These are phyloP conservation scores for Dicaeum eximium DNA, from an alignment of 2,113 vertebrate genomes.

Conservation along the genomic window DNA sequence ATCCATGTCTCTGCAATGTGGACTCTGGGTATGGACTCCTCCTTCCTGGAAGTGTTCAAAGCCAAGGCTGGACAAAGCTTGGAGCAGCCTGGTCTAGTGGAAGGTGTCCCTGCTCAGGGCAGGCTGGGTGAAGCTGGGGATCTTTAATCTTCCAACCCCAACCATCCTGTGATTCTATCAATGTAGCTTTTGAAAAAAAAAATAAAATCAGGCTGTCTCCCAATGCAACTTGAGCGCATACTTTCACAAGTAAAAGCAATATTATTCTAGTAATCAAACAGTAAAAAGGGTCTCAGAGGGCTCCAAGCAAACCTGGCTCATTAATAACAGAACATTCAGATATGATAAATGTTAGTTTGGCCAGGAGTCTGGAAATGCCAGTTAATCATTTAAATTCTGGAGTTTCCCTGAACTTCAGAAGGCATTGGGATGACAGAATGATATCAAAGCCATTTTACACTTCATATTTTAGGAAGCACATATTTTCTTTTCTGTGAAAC, in stretches of 20 bases:
- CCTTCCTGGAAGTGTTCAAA: background rate
- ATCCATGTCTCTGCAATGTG: background rate
- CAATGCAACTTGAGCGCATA: background rate
- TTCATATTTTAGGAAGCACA: background rate
- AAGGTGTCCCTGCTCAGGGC: background rate
- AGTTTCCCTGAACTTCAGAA: background rate
- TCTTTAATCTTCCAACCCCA: background rate
- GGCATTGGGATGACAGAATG: background rate
- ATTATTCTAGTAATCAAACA: background rate
- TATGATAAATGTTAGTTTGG: background rate
- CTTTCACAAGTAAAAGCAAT: background rate
- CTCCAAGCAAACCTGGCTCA: background rate
- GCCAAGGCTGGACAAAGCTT: background rate
- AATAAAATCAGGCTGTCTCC: background rate
- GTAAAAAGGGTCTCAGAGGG: background rate
- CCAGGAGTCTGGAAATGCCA: background rate
- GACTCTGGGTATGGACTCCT: background rate
- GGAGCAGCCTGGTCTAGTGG: background rate
- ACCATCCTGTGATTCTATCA: background rate
- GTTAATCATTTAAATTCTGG: background rate
- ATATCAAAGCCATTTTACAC: background rate
- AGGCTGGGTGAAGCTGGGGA: background rate
- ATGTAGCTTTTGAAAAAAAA: background rate
- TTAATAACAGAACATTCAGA: background rate
- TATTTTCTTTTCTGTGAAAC: background rate